Evolutionary conservation across 2,113 vertebrate species (phyloP).

Genomic region (Anolis sagrei): DNA sequence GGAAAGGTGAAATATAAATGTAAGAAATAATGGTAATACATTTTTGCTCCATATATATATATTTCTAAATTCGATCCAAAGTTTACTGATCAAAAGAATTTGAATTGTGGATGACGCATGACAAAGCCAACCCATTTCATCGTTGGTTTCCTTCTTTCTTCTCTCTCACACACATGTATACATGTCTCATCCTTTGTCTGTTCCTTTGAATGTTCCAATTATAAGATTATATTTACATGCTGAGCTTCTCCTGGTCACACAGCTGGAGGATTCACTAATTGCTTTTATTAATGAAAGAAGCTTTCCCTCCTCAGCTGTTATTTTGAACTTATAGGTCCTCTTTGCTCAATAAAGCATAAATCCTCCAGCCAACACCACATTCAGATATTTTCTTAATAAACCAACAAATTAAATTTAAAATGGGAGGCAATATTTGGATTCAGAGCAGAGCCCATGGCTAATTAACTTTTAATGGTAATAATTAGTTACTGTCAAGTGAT

Average conservation of each 20-base stretch:
- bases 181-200: constrained; percentile 18
- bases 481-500: constrained; percentile 41
- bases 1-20: no score
- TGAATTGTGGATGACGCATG: not conserved
- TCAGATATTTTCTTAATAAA: constrained; percentile 46
- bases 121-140: not conserved
- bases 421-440: constrained; percentile 38
- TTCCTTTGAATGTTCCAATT: constrained; percentile 47
- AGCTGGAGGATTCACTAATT: constrained; percentile 67
- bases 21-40: no score
- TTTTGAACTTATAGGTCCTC: constrained; percentile 60
- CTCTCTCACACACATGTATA: not conserved
- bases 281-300: constrained; percentile 75
- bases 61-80: no score
- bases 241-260: constrained; percentile 48
- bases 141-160: not conserved
- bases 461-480: constrained; percentile 42
- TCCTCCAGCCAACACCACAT: constrained; percentile 39
- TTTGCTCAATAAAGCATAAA: constrained; percentile 61
- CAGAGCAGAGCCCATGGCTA: constrained; percentile 35
- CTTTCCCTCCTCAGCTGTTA: constrained; percentile 60
- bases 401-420: constrained; percentile 45
- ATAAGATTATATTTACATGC: constrained; percentile 51
- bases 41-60: no score
- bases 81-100: not conserved